Evolutionary conservation across 2,888 invertebrate species (phyloP), one percentile per base, ranked within the genome.

Genomic region (Drosophila meridiana): DNA sequence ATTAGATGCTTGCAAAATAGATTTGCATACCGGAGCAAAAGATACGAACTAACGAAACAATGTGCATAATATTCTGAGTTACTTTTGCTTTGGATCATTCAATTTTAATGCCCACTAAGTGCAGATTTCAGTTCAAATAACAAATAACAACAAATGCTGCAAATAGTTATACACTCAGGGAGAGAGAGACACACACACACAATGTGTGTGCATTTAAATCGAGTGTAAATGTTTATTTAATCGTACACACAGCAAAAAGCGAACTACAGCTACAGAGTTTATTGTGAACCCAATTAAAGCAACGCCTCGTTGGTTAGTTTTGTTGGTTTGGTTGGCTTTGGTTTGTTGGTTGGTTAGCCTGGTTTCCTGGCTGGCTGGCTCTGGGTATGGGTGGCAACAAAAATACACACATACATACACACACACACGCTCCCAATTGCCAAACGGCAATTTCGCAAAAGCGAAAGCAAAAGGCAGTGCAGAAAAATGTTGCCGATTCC

Each of bases 201-300:
- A 26, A 57, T 69, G 55, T 69, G 34, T 65, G 58, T 68, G 60
- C 76, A 73, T 76, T 78, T 76, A 73, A 79, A 70, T 77, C 70
- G 77, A 77, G 77, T 74, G 76, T 63, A 74, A 80, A 80, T 79
- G 77, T 79, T 80, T 80, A 79, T 80, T 73, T 76, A 79, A 79
- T 80, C 70, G 74, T 4, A 42, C 38, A 50, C 59, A 56, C 67
- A 43, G 63, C 53, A 61, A 65, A 58, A 58, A 58, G 57, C 58
- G 42, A 73, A 68, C 32, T 34, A 50, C 62, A 65, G 45, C 57
- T 65, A 50, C 48, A 52, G 67, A 70, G 76, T 79, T 78, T 79
- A 78, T 79, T 80, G 76, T 64, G 74, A 77, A 77, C 79, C 79
- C 70, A 80, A 79, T 80, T 80, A 80, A 80, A 74, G 79, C 62